Evolutionary conservation across 2,888 invertebrate genomes (phyloP).

Genomic region (Lypha dubia): DNA sequence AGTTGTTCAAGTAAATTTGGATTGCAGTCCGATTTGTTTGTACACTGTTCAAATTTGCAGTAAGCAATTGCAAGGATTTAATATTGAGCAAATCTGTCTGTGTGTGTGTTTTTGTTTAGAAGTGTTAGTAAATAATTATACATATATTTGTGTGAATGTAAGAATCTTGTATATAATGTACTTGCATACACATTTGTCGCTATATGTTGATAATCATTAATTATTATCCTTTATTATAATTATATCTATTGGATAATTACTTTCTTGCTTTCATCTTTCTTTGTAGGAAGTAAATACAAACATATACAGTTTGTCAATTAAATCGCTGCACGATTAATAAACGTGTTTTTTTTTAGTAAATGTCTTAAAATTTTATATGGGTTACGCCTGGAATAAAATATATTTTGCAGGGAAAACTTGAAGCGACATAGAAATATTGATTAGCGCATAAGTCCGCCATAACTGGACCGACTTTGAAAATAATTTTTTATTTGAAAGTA

Average conservation of each 20-base stretch:
- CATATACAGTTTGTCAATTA: not conserved
- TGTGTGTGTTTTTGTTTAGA: constrained; percentile 31
- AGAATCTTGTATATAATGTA: not conserved
- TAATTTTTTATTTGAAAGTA: no score
- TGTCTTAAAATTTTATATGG: no score
- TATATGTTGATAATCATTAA: constrained; percentile 59
- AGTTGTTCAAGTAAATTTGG: constrained; percentile 57
- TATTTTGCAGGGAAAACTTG: no score
- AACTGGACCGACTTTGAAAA: no score
- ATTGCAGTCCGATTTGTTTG: constrained; percentile 49
- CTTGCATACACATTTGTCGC: constrained; percentile 9
- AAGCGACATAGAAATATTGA: no score
- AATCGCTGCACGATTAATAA: not conserved
- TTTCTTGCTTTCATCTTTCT: constrained; percentile 14
- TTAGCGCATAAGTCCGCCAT: no score
- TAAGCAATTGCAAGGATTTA: constrained; percentile 47
- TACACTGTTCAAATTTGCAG: constrained; percentile 37
- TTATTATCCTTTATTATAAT: constrained; percentile 59
- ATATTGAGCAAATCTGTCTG: constrained; percentile 23
- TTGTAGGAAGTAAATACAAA: constrained; percentile 14
- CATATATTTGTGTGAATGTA: constrained; percentile 3
- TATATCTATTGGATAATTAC: constrained; percentile 70
- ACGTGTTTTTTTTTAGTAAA: no score
- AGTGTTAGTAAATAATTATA: constrained; percentile 36
- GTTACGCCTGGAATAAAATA: no score